Conservation (phyloP, 2,888 invertebrate genomes). For the Dasysyrphus albostriatus region DNA sequence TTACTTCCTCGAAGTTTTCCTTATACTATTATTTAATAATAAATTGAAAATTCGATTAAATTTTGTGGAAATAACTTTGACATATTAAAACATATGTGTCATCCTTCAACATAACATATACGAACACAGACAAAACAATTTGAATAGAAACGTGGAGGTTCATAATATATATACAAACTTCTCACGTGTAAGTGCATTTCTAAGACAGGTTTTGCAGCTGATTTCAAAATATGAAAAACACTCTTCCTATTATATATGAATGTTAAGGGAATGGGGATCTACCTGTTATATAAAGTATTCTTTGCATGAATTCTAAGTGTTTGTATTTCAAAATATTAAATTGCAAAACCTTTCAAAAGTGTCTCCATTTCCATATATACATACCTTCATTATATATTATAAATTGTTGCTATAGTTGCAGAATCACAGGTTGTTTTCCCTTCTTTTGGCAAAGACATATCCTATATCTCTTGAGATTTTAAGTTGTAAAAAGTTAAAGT, state of each 20-base stretch:
- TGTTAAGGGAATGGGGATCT: not conserved
- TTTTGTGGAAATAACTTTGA: slow-evolving; percentile 19
- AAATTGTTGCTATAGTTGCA: slow-evolving; percentile 1
- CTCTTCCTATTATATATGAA: not conserved
- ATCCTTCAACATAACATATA: slow-evolving; percentile 9
- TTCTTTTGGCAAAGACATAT: not conserved
- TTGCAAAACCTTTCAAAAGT: slow-evolving; percentile 46
- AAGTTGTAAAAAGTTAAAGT: slow-evolving; percentile 6
- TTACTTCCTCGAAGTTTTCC: not conserved
- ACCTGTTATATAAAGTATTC: not conserved
- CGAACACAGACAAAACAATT: not conserved
- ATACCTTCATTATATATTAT: not conserved
- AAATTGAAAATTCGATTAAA: slow-evolving; percentile 15
- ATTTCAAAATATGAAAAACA: not conserved
- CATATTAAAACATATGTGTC: slow-evolving; percentile 24
- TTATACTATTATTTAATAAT: slow-evolving; percentile 1
- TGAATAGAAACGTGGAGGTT: not conserved
- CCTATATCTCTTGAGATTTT: slow-evolving; percentile 20
- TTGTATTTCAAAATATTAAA: slow-evolving; percentile 50
- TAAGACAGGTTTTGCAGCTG: slow-evolving; percentile 23
- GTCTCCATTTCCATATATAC: not conserved
- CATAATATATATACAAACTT: not conserved
- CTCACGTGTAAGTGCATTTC: slow-evolving; percentile 13
- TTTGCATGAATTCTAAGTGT: slow-evolving; percentile 32
- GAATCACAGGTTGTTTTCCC: not conserved